Base-by-base conservation (phyloP, 1,140 invertebrate species). In the Vanessa tameamea region DNA sequence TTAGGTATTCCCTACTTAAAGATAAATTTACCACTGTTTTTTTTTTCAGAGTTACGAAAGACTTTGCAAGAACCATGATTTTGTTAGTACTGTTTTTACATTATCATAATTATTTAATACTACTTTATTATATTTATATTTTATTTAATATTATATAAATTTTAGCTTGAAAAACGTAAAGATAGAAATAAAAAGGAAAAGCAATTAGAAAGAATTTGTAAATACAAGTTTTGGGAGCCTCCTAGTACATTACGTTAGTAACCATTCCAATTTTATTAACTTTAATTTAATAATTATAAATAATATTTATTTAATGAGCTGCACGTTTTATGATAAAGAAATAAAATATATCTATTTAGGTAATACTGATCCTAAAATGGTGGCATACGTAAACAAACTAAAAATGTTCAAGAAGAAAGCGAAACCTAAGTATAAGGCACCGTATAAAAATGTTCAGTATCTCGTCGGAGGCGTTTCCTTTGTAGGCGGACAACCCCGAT, bases 191-290 rank as follows among this genome's bases (percentile, higher is more conserved):
- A 83, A 72, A 87, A 89, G 75, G 80, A 83, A 51, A 82, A 84
- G 66, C 80, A 85, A 72, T 48, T 15, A 13, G 87, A 89, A 77
- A 82, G 90, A 76, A 64, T 86, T 5, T 90, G 87, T 64, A 90
- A 76, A 73, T 90, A 90, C 64, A 90, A 90, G 80, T 92, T 92
- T 79, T 92, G 90, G 90, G 90, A 90, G 69, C 87, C 90, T 15
- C 90, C 90, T 0, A 87, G 82, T 79, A 85, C 88, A 48, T 79
- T 90, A 48, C 87, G 90, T 91, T 77, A 84, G 87, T 87, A 67
- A 20, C 16, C n/a, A 64, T 26, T 50, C 64, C 26, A 64, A 43
- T 43, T 57, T 48, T 48, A 51, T 53, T 72, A 11, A 13, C 43
- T 37, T 37, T 59, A 12, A 37, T 31, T 51, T 73, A 68, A 50